phyloP scores from a whole-genome alignment of 2,888 invertebrate species.

The Volucella inanis region DNA sequence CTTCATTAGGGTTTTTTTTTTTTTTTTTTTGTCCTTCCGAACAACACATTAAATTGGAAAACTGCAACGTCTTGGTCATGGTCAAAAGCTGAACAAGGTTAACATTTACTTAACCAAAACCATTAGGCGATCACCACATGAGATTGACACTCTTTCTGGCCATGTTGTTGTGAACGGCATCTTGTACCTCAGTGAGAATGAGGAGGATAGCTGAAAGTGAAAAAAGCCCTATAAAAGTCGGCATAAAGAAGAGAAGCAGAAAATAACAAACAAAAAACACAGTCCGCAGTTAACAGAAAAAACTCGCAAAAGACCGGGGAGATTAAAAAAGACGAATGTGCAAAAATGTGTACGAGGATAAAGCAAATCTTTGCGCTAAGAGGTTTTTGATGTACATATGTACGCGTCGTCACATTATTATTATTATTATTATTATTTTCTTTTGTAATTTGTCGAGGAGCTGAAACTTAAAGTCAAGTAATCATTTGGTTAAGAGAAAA shows the following conservation, averaged over 20 bases:
- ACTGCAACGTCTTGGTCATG: slow-evolving; percentile 66
- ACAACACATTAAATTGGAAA: slow-evolving; percentile 40
- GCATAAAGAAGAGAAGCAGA: neutral
- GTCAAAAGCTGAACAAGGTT: slow-evolving; percentile 42
- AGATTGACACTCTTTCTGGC: slow-evolving; percentile 41
- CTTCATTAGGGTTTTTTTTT: too few relatives aligned
- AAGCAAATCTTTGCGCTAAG: slow-evolving; percentile 66
- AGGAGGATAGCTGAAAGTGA: slow-evolving; percentile 26
- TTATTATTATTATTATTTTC: slow-evolving; percentile 24
- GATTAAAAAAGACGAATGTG: slow-evolving; percentile 18
- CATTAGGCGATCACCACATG: slow-evolving; percentile 46
- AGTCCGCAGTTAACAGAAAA: slow-evolving; percentile 39
- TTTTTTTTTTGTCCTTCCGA: slow-evolving; percentile 8
- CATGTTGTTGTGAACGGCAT: slow-evolving; percentile 9
- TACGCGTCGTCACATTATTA: slow-evolving; percentile 16
- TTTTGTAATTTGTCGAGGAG: slow-evolving; percentile 11
- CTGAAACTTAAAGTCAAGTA: slow-evolving; percentile 4
- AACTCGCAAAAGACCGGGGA: slow-evolving; percentile 60
- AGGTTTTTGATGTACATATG: slow-evolving; percentile 64
- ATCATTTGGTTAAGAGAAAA: slow-evolving; percentile 56
- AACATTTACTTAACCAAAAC: slow-evolving; percentile 70
- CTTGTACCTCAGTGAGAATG: slow-evolving; percentile 14
- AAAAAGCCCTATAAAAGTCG: slow-evolving; percentile 28
- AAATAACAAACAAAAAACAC: slow-evolving; percentile 13
- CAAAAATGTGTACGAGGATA: slow-evolving; percentile 6